Evolutionary conservation across 2,113 vertebrate species (phyloP).

Genomic region (Brachyistius frenatus): DNA sequence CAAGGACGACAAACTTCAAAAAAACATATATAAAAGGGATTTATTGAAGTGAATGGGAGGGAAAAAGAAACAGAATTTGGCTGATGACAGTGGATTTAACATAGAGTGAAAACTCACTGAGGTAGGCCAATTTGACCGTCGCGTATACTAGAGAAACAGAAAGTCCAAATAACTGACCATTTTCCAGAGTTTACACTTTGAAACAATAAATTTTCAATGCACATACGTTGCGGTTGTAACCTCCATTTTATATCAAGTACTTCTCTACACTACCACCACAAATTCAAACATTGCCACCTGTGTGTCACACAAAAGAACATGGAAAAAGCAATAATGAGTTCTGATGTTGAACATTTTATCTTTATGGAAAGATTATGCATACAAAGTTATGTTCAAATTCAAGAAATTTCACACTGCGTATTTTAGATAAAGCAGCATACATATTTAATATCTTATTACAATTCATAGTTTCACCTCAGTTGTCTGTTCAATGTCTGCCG

Average conservation of each 20-base stretch:
- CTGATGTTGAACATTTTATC: slow-evolving; percentile 59
- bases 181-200: slow-evolving; percentile 76
- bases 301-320: slow-evolving; percentile 62
- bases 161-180: slow-evolving; percentile 74
- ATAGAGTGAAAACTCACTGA: slow-evolving; percentile 71
- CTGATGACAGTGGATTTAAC: slow-evolving; percentile 84
- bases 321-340: slow-evolving; percentile 52
- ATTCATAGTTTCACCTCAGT: slow-evolving; percentile 87
- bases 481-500: slow-evolving; percentile 87
- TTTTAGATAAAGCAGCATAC: slow-evolving; percentile 84
- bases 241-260: slow-evolving; percentile 59
- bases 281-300: slow-evolving; percentile 62
- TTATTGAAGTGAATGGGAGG: slow-evolving; percentile 95
- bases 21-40: slow-evolving; percentile 90
- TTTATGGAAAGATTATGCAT: slow-evolving; percentile 73
- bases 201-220: slow-evolving; percentile 74
- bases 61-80: slow-evolving; percentile 84
- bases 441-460: slow-evolving; percentile 88
- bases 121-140: slow-evolving; percentile 75
- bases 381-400: slow-evolving; percentile 79
- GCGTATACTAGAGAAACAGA: slow-evolving; percentile 67
- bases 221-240: slow-evolving; percentile 58
- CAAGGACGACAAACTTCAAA: slow-evolving; percentile 82
- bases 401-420: slow-evolving; percentile 75
- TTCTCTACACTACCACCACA: slow-evolving; percentile 70